Evolutionary conservation across 2,888 invertebrate genomes (phyloP).

Genomic region (Polyploca ridens): DNA sequence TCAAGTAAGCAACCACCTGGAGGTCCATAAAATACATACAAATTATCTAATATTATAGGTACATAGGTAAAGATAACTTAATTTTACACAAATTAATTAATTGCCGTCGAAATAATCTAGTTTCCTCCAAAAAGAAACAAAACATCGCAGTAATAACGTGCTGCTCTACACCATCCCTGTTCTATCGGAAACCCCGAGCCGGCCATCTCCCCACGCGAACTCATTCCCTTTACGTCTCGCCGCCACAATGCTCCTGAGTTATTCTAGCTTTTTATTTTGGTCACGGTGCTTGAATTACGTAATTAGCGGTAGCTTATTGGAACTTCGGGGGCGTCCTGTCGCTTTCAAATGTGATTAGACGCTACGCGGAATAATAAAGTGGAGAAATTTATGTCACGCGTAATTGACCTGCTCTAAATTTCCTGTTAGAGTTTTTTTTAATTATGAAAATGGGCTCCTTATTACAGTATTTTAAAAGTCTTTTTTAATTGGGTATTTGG

Average conservation of each 20-base stretch:
- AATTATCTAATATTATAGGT: too few species aligned
- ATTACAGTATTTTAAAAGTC: neutral
- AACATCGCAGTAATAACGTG: neutral
- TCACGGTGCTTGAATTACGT: constrained; percentile 79
- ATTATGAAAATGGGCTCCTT: constrained; percentile 11
- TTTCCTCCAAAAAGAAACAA: too few species aligned
- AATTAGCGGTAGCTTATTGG: constrained; percentile 78
- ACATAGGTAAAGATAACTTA: too few species aligned
- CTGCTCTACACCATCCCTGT: constrained; percentile 37
- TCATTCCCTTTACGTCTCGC: constrained; percentile 62
- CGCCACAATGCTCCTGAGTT: constrained; percentile 64
- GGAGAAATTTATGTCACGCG: constrained; percentile 35
- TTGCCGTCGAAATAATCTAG: too few species aligned
- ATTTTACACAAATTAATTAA: too few species aligned
- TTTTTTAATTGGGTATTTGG: neutral
- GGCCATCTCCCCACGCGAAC: constrained; percentile 28
- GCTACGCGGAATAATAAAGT: constrained; percentile 51
- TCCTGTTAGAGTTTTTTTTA: constrained; percentile 10
- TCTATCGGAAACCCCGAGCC: constrained; percentile 28
- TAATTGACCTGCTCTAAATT: constrained; percentile 30
- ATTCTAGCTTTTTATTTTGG: constrained; percentile 72
- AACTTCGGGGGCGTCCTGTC: constrained; percentile 62
- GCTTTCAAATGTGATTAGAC: constrained; percentile 63
- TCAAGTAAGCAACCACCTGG: too few species aligned
- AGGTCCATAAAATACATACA: too few species aligned